Evolutionary conservation across 2,797 vertebrate genomes (phyloP).

Genomic region (Coilia nasus): DNA sequence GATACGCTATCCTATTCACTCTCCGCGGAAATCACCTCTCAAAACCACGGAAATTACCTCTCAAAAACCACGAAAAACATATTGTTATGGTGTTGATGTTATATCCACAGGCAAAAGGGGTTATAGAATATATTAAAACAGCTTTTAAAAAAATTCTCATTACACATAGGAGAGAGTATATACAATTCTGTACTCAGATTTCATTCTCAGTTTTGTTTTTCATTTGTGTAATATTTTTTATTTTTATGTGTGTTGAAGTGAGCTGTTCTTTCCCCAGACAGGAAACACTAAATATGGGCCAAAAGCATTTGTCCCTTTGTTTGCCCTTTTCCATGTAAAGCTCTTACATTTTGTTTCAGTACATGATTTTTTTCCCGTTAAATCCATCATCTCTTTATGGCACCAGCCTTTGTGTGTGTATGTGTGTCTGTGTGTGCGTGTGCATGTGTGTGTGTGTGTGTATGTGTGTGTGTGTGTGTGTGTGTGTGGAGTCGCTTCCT

Average conservation of each 20-base stretch:
- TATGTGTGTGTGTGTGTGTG: constrained; percentile 50
- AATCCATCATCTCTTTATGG: constrained; percentile 39
- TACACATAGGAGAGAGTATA: no score
- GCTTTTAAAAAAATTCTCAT: no score
- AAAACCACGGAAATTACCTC: no score
- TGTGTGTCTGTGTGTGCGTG: constrained; percentile 43
- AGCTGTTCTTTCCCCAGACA: no score
- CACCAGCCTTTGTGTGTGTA: constrained; percentile 26
- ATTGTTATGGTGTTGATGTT: background rate
- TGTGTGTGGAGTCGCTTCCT: constrained; percentile 4
- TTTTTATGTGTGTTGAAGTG: no score
- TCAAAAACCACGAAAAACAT: background rate
- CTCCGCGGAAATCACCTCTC: no score
- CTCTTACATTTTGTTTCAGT: constrained; percentile 51
- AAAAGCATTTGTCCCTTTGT: no score
- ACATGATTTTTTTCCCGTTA: constrained; percentile 43
- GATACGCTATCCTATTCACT: background rate
- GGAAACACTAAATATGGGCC: no score
- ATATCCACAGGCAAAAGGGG: background rate
- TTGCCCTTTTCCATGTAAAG: constrained; percentile 27
- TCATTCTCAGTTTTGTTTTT: no score
- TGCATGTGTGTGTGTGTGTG: constrained; percentile 45
- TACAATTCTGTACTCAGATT: no score
- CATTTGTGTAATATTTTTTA: no score
- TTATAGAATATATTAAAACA: background rate